Evolutionary conservation across 1,140 invertebrate genomes (phyloP), one percentile per base, ranked within the genome.

Genomic region (Lasioglossum baleicum): DNA sequence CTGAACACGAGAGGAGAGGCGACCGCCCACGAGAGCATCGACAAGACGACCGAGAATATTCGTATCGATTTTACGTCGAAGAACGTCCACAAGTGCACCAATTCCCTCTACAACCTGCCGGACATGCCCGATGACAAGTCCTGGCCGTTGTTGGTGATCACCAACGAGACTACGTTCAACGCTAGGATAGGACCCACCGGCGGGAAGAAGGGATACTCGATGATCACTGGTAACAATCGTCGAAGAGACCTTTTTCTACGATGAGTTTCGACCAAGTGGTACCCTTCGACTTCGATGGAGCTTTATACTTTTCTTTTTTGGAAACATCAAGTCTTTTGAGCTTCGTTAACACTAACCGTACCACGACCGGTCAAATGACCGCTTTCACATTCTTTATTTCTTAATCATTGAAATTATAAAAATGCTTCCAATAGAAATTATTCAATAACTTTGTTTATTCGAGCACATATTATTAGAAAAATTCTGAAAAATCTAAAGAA

Each of bases 101-200:
- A 90, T 78, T 94, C 92, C 4, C 87, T 94, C 40, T 93, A 93
- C 86, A 89, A 94, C 61, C 64, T 91, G 3, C 91, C 92, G 20
- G 87, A 90, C 15, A 76, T 75, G 40, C 76, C 88, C 10, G 94
- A 93, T 1, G 90, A 95, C 0, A 93, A 94, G 74, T 94, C 96
- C 0, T 98, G 97, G 97, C 92, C 94, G 22, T 92, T 94, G 35
- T 93, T 94, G 7, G 90, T 94, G 31, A 94, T 97, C 56, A 92
- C 93, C 40, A 94, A 95, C 70, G 93, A 87, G 11, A 93, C 91
- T 31, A 95, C 94, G 69, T 96, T 98, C 90, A 95, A 94, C 10
- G 97, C 95, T 0, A 93, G 95, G 83, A 97, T 98, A 77, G 97
- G 97, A 2, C 97, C 97, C 0, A 96, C 97, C 1, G 97, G 97